Base-by-base conservation (phyloP, 1,140 invertebrate species). In the Sarcophaga bullata region DNA sequence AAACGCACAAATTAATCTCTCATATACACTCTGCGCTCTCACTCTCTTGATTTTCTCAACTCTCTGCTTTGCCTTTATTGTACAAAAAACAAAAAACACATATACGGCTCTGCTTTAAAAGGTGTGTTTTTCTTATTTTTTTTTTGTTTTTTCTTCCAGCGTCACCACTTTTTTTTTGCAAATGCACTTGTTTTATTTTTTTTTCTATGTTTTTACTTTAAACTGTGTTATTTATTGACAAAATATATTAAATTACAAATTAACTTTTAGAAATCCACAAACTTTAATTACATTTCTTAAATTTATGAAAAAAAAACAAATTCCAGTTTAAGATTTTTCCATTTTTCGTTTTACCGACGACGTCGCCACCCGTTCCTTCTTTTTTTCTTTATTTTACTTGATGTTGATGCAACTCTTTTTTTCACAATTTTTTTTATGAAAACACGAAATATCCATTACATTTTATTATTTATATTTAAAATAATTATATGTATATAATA, bases 161-260 rank as follows among this genome's bases (percentile, higher is more conserved):
- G 73, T 76, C 73, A 76, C 73, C 46, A 76, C 73, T 76, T 76
- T 75, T 76, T 75, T 76, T 76, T 76, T n/a, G 73, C 73, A 76
- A 76, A 75, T 75, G 73, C 73, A 76, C 73, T 76, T 76, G 73
- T 76, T 76, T 76, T 50, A 48, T 76, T 76, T 3, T 19, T 62
- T 62, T n/a, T 62, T 62, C 3, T 37, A 37, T 37, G 25, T 37
- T n/a, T 8, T 62, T 62, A 62, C 17, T 62, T 4, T 62, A 62
- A 8, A 37, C 25, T n/a, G 7, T n/a, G 19, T 25, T 68, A 68
- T 68, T 25, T 68, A 9, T 9, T 25, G 19, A 68, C n/a, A 62
- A n/a, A 5, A n/a, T 6, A 0, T 4, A 62, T 17, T 7, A 68
- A 68, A 68, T 19, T 25, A 37, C 25, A 19, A 17, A 58, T 58